Evolutionary conservation across 2,797 vertebrate species (phyloP), one percentile per base, ranked within the genome.

Genomic region (Anas flavirostris): DNA sequence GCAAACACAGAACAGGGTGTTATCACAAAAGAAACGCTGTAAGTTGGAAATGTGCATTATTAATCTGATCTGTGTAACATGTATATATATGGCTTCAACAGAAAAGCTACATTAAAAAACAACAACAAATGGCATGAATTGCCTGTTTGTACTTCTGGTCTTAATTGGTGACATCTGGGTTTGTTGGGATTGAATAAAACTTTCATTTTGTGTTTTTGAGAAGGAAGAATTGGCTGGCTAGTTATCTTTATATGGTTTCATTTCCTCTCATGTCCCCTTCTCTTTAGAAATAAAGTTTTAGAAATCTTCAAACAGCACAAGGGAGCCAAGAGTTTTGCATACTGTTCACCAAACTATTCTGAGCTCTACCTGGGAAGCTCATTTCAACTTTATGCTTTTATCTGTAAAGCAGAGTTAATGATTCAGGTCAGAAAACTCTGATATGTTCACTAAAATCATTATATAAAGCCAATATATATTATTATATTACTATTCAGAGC

Each of bases 171-270:
- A 95, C 94, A 96, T 96, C 89, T 97, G 95, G 75, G 58, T 68
- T 91, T 88, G 59, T 29, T 82, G 69, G 75, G 88, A 84, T 81
- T 90, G 62, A 94, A 93, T 88, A 72, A 93, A 95, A 96, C 83
- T 96, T 97, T 95, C 94, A 95, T 96, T 97, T 96, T 94, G 93
- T 94, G 91, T 77, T 94, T 96, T 58, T 95, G 94, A 96, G 82
- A 77, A 91, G 90, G 85, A 94, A 92, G 91, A 92, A 69, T 96
- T 93, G 91, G 87, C 90, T 83, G 91, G 63, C 43, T 91, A 67
- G 79, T 86, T 95, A 92, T 91, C 95, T 94, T 95, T 90, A 87
- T 92, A 76, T n/a, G 44, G 74, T 91, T 95, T 95, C 46, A 96
- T 95, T 96, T 96, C 95, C 94, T 95, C 91, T 90, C 62, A 21